Conservation (phyloP, 2,113 vertebrate species). For the Pristiophorus japonicus region DNA sequence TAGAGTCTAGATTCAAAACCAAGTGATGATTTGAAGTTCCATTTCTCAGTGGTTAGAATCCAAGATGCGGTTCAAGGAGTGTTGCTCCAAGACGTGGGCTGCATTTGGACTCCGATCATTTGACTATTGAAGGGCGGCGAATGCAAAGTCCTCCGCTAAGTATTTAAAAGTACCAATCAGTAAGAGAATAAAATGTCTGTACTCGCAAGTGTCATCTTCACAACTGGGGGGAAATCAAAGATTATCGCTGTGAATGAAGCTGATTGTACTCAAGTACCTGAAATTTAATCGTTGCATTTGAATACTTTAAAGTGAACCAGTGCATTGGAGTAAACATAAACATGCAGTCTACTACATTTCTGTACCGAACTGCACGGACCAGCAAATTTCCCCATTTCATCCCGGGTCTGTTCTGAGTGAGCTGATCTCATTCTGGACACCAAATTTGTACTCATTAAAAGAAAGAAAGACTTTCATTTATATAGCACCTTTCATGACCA, state of each 20-base stretch:
- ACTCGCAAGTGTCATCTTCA: no score
- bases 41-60: neutral
- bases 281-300: neutral
- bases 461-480: no score
- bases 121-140: neutral
- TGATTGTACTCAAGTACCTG: neutral
- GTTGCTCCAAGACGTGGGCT: neutral
- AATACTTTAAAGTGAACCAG: no score
- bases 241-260: neutral
- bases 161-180: neutral
- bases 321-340: neutral
- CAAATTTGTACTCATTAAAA: no score
- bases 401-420: neutral
- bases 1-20: neutral
- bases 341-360: neutral
- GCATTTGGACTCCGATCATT: neutral
- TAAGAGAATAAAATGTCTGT: neutral
- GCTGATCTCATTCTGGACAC: neutral
- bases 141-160: neutral
- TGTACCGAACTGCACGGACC: neutral
- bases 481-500: no score
- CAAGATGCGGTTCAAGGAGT: neutral
- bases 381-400: neutral
- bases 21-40: neutral
- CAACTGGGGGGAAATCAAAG: neutral